phyloP scores from a whole-genome alignment of 2,888 invertebrate genomes.

The Oscheius myriophilus region DNA sequence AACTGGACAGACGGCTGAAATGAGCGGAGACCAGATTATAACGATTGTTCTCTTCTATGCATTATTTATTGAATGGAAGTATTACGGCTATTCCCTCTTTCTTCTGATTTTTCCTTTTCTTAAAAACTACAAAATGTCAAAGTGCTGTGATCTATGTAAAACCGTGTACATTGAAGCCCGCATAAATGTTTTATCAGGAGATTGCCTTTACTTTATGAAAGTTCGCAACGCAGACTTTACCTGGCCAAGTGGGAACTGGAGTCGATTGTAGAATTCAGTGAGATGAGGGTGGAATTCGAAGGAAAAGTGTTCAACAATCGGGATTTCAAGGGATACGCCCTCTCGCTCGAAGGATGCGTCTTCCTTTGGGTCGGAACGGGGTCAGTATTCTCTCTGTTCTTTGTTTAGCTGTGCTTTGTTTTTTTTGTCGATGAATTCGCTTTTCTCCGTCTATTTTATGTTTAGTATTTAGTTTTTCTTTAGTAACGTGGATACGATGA shows the following conservation, averaged over 20 bases:
- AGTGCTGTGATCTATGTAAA: background rate
- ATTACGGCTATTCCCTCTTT: too few species aligned
- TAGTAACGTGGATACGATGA: conserved; percentile 38
- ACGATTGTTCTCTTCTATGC: conserved; percentile 4
- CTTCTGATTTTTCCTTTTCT: too few species aligned
- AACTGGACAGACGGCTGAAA: conserved; percentile 15
- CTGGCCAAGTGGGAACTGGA: too few species aligned
- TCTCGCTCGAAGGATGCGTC: conserved; percentile 36
- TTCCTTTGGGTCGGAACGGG: conserved; percentile 51
- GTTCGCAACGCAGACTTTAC: too few species aligned
- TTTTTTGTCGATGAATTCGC: background rate
- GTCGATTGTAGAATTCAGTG: background rate
- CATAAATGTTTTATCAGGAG: conserved; percentile 8
- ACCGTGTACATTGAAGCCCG: background rate
- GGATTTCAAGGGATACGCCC: conserved; percentile 36
- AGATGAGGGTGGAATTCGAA: conserved; percentile 10
- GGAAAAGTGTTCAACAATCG: conserved; percentile 34
- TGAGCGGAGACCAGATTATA: background rate
- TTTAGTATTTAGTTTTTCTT: background rate
- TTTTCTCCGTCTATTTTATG: too few species aligned
- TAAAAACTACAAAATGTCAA: conserved; percentile 4
- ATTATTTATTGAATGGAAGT: background rate
- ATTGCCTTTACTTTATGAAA: too few species aligned
- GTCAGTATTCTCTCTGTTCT: conserved; percentile 27
- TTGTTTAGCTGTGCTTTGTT: too few species aligned